A percentile compares a stretch with the other conserved stretches of the same genome.
phyloP scores from a whole-genome alignment of 2,888 invertebrate species.

The Doris montereyensis region DNA sequence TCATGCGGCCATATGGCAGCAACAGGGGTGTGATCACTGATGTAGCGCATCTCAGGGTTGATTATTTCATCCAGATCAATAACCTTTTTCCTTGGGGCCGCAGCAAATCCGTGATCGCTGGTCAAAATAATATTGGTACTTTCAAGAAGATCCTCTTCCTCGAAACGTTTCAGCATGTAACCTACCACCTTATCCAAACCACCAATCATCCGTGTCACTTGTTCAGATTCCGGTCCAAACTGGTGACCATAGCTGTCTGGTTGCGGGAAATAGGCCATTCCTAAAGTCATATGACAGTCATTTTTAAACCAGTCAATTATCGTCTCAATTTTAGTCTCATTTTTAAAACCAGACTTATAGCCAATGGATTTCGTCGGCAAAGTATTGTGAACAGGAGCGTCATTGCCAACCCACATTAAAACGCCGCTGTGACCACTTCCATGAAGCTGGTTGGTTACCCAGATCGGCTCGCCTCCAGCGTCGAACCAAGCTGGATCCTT shows the following conservation, averaged over 20 bases:
- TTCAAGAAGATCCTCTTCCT: constrained; percentile 74
- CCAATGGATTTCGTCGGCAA: constrained; percentile 50
- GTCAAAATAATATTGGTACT: constrained; percentile 80
- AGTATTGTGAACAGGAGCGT: constrained; percentile 69
- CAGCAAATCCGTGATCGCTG: constrained; percentile 83
- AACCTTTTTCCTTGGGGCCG: constrained; percentile 70
- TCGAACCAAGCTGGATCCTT: constrained; percentile 74
- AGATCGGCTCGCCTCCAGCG: constrained; percentile 72
- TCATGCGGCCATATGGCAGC: constrained; percentile 77
- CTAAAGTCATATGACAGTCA: constrained; percentile 79
- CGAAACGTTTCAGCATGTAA: constrained; percentile 76
- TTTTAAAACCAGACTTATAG: constrained; percentile 56
- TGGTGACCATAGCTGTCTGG: constrained; percentile 80
- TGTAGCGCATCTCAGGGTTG: constrained; percentile 48
- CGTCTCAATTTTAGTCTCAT: constrained; percentile 57
- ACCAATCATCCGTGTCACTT: constrained; percentile 75
- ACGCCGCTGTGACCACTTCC: constrained; percentile 77
- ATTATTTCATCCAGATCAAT: constrained; percentile 60
- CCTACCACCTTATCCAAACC: constrained; percentile 71
- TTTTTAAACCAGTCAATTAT: constrained; percentile 66
- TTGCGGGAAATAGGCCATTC: constrained; percentile 81
- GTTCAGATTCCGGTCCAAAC: constrained; percentile 73
- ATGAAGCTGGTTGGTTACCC: constrained; percentile 76
- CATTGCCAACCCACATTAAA: constrained; percentile 82
- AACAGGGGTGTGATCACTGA: constrained; percentile 77